Percentiles rank a stretch among this genome's conserved stretches.
Evolutionary conservation across 2,888 invertebrate species (phyloP).

Genomic region (Notodonta ziczac): DNA sequence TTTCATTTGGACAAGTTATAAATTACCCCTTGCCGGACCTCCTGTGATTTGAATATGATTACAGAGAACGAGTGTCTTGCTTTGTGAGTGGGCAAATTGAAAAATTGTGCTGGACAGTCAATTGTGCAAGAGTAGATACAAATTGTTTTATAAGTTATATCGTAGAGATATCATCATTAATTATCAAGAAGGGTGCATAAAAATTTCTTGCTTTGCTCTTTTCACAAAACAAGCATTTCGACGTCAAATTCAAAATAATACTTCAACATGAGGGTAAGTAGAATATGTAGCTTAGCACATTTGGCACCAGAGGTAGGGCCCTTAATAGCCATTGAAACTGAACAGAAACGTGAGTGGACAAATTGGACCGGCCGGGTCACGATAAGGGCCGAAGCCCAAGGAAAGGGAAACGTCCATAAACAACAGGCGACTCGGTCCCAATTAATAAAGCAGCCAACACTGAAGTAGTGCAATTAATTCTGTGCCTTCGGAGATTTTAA

Average conservation of each 20-base stretch:
- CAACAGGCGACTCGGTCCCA: slow-evolving; percentile 81
- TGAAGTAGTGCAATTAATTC: slow-evolving; percentile 83
- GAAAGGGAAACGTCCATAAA: slow-evolving; percentile 79
- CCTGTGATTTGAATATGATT: slow-evolving; percentile 65
- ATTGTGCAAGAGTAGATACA: no score
- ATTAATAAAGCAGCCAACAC: slow-evolving; percentile 82
- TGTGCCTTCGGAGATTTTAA: slow-evolving; percentile 84
- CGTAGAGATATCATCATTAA: no score
- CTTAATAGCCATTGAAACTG: slow-evolving; percentile 79
- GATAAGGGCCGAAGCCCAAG: slow-evolving; percentile 67
- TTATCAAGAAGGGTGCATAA: no score
- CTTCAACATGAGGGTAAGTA: slow-evolving; percentile 9
- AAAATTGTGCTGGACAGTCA: slow-evolving; percentile 16
- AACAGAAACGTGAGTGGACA: slow-evolving; percentile 81
- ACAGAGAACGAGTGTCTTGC: slow-evolving; percentile 59
- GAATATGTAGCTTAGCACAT: slow-evolving; percentile 43
- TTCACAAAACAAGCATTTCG: background rate
- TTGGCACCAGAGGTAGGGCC: slow-evolving; percentile 68
- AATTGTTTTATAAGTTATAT: no score
- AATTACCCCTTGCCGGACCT: slow-evolving; percentile 56
- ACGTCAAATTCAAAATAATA: slow-evolving; percentile 12
- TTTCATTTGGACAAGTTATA: slow-evolving; percentile 71
- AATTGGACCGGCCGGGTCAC: slow-evolving; percentile 79
- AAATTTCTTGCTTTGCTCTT: background rate
- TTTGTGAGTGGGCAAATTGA: slow-evolving; percentile 39